A percentile compares a stretch with the other conserved stretches of the same genome.
These are phyloP conservation scores for Rhinogobio ventralis DNA, from an alignment of 2,797 vertebrate species.

Conservation along the genomic window DNA sequence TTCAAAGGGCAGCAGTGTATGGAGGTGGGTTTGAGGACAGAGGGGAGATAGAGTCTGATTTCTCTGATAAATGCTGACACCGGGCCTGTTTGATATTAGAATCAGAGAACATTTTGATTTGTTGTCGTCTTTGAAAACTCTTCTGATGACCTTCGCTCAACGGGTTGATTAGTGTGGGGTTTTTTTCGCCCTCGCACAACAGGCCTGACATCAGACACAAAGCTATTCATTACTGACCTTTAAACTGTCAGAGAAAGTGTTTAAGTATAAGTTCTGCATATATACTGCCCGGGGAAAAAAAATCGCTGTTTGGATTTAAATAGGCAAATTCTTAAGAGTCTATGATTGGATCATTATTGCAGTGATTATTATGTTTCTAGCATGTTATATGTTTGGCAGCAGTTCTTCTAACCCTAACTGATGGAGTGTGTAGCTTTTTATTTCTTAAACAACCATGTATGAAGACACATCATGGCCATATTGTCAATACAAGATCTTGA, in stretches of 20 bases:
- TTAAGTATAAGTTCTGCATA: neutral
- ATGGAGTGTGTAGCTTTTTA: too few relatives aligned
- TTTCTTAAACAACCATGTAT: too few relatives aligned
- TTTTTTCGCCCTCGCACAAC: neutral
- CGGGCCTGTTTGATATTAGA: constrained; percentile 88
- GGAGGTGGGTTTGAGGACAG: constrained; percentile 71
- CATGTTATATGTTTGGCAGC: too few relatives aligned
- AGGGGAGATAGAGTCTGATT: constrained; percentile 81
- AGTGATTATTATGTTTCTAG: too few relatives aligned
- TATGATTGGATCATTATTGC: too few relatives aligned
- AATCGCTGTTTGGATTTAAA: too few relatives aligned
- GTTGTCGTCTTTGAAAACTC: constrained; percentile 87
- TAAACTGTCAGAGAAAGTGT: neutral
- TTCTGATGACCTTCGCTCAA: constrained; percentile 84
- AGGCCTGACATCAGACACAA: neutral
- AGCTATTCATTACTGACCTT: constrained; percentile 3
- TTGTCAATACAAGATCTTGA: too few relatives aligned
- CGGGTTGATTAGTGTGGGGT: neutral
- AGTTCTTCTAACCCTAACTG: too few relatives aligned
- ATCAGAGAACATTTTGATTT: constrained; percentile 86
- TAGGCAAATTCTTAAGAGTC: too few relatives aligned
- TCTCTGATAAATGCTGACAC: constrained; percentile 91
- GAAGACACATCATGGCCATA: too few relatives aligned
- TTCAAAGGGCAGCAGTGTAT: constrained; percentile 84
- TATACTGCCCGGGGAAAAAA: too few relatives aligned